These are phyloP conservation scores for Tinamus major DNA, from an alignment of 2,797 vertebrate genomes.

Conservation along the genomic window DNA sequence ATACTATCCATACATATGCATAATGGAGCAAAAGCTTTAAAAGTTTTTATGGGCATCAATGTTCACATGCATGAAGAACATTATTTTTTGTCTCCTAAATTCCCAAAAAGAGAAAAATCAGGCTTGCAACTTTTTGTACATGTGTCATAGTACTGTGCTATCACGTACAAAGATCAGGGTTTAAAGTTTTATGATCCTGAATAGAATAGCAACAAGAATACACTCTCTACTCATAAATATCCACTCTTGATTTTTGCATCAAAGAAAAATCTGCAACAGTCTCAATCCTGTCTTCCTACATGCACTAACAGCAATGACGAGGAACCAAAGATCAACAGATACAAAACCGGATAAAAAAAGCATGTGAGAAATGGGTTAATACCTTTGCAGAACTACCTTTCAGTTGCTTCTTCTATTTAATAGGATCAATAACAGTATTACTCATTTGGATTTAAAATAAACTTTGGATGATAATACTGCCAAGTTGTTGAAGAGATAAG, in stretches of 20 bases:
- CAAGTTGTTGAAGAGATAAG: slow-evolving; percentile 63
- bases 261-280: not conserved
- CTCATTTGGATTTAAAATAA: slow-evolving; percentile 49
- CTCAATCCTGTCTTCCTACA: slow-evolving; percentile 11
- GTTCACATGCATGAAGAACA: not conserved
- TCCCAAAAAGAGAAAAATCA: not conserved
- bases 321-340: slow-evolving; percentile 22
- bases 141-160: not conserved
- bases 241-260: slow-evolving; percentile 21
- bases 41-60: not conserved
- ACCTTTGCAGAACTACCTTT: slow-evolving; percentile 38
- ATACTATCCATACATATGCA: not conserved
- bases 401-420: slow-evolving; percentile 14
- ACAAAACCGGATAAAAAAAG: not conserved
- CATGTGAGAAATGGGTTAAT: not conserved
- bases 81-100: not conserved
- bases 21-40: not conserved
- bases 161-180: not conserved
- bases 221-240: slow-evolving; percentile 12
- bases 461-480: slow-evolving; percentile 31
- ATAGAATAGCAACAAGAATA: not conserved
- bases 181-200: slow-evolving; percentile 24
- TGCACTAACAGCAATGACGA: slow-evolving; percentile 23
- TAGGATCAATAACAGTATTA: slow-evolving; percentile 41
- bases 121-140: not conserved